Conservation (phyloP, 2,113 vertebrate species). For the Vulpes vulpes region DNA sequence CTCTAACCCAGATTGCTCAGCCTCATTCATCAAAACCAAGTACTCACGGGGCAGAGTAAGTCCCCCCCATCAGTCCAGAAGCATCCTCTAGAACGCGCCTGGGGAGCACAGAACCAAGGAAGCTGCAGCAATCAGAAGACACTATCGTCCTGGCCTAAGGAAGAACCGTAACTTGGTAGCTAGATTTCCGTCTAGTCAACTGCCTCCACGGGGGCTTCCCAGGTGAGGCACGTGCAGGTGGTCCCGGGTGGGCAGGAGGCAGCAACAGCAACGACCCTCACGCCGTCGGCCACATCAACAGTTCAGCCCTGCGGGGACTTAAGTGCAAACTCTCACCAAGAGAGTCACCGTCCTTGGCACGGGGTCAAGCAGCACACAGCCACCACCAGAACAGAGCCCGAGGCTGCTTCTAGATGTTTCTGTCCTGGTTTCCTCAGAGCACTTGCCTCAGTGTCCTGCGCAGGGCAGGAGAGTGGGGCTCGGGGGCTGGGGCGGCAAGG, state of each 20-base stretch:
- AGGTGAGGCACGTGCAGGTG: neutral
- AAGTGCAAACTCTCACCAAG: neutral
- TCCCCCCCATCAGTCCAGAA: neutral
- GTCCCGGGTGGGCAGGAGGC: neutral
- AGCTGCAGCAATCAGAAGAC: neutral
- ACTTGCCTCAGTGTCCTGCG: neutral
- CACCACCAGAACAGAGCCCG: neutral
- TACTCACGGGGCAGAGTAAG: neutral
- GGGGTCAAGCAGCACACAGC: neutral
- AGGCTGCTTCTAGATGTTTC: neutral
- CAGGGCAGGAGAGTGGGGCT: fast-evolving
- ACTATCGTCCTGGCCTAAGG: neutral
- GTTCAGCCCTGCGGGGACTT: neutral
- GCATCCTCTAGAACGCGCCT: neutral
- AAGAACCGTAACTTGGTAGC: neutral
- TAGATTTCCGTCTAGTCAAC: neutral
- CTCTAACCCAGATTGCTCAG: neutral
- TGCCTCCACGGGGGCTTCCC: no score
- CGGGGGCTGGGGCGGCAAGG: neutral
- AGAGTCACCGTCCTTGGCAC: neutral
- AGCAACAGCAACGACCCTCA: neutral
- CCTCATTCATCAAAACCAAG: neutral
- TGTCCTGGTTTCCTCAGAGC: neutral
- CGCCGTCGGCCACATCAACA: neutral
- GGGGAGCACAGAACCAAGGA: neutral